These are phyloP conservation scores for Edolisoma coerulescens DNA, from an alignment of 2,113 vertebrate genomes.

Conservation along the genomic window DNA sequence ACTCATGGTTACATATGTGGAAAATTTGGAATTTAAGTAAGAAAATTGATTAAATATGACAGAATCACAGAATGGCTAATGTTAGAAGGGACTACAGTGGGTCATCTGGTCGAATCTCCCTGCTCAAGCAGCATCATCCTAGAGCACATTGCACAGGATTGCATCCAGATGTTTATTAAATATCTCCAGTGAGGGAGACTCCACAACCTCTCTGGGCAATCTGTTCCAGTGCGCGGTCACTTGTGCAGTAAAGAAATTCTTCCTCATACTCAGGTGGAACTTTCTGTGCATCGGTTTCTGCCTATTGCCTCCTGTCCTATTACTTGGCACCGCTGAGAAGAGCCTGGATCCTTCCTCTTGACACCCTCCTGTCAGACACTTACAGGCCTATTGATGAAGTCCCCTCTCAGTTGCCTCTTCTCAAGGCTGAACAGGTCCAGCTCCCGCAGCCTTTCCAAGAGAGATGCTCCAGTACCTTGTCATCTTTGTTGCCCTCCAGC, in stretches of 20 bases:
- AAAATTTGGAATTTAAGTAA: neutral
- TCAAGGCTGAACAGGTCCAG: neutral
- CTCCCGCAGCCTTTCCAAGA: neutral
- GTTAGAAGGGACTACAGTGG: neutral
- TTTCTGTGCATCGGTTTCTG: neutral
- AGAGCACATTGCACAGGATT: neutral
- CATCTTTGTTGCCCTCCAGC: neutral
- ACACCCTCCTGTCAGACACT: neutral
- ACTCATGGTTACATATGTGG: neutral
- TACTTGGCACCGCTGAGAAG: neutral
- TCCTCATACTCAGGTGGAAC: neutral
- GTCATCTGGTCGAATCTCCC: neutral
- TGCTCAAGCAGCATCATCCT: neutral
- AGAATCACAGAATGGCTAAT: neutral
- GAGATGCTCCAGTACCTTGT: neutral
- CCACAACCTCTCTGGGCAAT: neutral
- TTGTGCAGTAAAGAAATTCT: neutral
- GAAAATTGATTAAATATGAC: neutral
- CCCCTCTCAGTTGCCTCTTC: neutral
- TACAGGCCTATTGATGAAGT: accelerated
- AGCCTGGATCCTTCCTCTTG: neutral
- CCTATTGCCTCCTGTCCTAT: neutral
- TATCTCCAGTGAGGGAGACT: neutral
- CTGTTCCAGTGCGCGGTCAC: neutral
- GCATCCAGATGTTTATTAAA: neutral